These are phyloP conservation scores for Fragum fragum DNA, from an alignment of 2,888 invertebrate genomes.

Conservation along the genomic window DNA sequence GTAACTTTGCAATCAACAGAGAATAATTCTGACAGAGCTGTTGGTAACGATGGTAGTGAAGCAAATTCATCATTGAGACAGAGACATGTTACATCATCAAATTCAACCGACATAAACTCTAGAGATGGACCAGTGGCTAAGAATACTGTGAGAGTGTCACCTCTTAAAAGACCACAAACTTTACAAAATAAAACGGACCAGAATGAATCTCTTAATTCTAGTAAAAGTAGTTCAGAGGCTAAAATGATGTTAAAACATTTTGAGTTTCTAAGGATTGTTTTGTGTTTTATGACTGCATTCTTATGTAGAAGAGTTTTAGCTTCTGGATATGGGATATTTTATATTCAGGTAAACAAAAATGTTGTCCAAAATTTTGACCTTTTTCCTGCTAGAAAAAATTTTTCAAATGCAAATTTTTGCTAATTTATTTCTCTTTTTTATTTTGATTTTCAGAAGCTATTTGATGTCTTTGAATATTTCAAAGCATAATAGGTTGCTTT, in stretches of 20 bases:
- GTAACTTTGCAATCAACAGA: neutral
- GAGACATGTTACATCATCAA: neutral
- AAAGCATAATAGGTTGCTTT: too few species aligned
- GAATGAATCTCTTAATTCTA: conserved; percentile 65
- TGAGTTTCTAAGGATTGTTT: conserved; percentile 74
- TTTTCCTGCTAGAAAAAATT: too few species aligned
- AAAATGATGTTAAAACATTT: conserved; percentile 72
- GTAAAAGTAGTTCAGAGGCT: conserved; percentile 62
- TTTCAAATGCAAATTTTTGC: too few species aligned
- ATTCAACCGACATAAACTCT: neutral
- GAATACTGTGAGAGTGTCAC: conserved; percentile 65
- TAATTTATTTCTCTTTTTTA: too few species aligned
- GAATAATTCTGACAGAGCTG: too few species aligned
- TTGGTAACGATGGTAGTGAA: too few species aligned
- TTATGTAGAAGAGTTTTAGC: conserved; percentile 74
- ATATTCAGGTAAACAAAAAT: conserved; percentile 75
- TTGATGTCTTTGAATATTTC: too few species aligned
- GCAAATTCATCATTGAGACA: conserved; percentile 18
- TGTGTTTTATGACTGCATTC: conserved; percentile 75
- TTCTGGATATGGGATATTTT: conserved; percentile 76
- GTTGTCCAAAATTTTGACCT: too few species aligned
- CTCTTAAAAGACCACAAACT: conserved; percentile 46
- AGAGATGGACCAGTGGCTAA: neutral
- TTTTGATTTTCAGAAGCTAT: too few species aligned
- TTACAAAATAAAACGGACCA: conserved; percentile 25